A percentile compares a stretch with the other conserved stretches of the same genome.
Conservation (phyloP, 2,888 invertebrate species). For the Melitaea athalia region DNA sequence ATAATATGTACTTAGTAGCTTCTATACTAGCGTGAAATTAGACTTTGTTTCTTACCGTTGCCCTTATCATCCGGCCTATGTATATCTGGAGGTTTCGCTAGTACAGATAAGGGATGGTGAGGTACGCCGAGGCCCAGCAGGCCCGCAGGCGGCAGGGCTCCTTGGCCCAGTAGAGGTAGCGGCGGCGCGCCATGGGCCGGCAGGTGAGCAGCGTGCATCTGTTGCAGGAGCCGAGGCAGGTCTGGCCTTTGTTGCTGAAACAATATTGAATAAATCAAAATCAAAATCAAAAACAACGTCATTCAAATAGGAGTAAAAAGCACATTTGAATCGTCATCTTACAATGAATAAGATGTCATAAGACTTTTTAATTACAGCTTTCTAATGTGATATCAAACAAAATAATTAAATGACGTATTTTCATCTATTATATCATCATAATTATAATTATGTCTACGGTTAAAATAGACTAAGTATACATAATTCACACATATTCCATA, state of each 20-base stretch:
- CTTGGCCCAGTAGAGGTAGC: conserved; percentile 81
- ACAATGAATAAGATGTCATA: not conserved
- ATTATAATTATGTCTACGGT: too few relatives aligned
- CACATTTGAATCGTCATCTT: too few relatives aligned
- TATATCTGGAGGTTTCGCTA: conserved; percentile 89
- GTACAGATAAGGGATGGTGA: conserved; percentile 89
- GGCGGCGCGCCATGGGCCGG: conserved; percentile 89
- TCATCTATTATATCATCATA: too few relatives aligned
- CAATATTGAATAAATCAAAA: not conserved
- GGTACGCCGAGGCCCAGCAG: conserved; percentile 86
- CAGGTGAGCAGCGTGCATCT: conserved; percentile 95
- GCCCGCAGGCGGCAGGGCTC: conserved; percentile 80
- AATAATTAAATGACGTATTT: too few relatives aligned
- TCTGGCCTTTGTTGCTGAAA: conserved; percentile 92
- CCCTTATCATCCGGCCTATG: conserved; percentile 90
- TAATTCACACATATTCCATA: too few relatives aligned
- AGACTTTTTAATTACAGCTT: not conserved
- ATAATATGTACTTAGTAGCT: too few relatives aligned
- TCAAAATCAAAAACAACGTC: too few relatives aligned
- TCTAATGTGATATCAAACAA: too few relatives aligned
- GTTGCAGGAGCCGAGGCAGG: conserved; percentile 91
- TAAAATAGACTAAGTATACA: too few relatives aligned
- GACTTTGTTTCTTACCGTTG: conserved; percentile 82
- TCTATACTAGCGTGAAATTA: too few relatives aligned
- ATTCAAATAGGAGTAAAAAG: too few relatives aligned